Conservation (phyloP, 2,888 invertebrate genomes). For the Sabatieria punctata region DNA sequence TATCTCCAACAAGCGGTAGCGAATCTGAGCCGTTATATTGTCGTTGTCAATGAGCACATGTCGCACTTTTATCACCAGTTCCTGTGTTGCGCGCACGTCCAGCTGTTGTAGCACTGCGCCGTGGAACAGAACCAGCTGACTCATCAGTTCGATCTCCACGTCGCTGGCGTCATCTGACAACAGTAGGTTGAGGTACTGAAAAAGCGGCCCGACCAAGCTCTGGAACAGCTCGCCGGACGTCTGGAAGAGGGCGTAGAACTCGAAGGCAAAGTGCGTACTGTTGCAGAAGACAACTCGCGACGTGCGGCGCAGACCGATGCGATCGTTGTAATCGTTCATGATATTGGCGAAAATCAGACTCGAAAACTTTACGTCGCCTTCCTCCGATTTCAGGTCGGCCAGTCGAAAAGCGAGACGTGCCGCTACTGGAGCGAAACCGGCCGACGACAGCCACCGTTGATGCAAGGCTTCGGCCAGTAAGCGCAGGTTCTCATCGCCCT, state of each 20-base stretch:
- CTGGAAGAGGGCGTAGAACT: slow-evolving; percentile 1
- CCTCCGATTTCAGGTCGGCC: not conserved
- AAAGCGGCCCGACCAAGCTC: not conserved
- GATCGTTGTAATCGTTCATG: slow-evolving; percentile 7
- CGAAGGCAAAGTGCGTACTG: slow-evolving; percentile 7
- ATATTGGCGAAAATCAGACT: slow-evolving; percentile 1
- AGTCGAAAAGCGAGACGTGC: slow-evolving; percentile 3
- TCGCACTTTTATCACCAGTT: not conserved
- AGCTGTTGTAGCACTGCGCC: not conserved
- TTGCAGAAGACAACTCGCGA: slow-evolving; percentile 4
- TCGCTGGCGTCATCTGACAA: not conserved
- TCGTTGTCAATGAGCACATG: not conserved
- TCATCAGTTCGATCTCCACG: not conserved
- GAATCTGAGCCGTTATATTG: not conserved
- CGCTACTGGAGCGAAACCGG: slow-evolving; percentile 6
- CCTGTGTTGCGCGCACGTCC: too few relatives aligned
- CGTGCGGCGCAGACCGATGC: slow-evolving; percentile 1
- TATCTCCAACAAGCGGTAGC: not conserved
- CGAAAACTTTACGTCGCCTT: not conserved
- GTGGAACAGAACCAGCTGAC: not conserved
- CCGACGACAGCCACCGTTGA: slow-evolving; percentile 7
- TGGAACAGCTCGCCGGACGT: not conserved
- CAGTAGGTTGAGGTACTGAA: not conserved
- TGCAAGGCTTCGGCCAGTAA: slow-evolving; percentile 8
- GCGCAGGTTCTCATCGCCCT: not conserved